These are phyloP conservation scores for Bombus waltoni DNA, from an alignment of 1,140 invertebrate genomes.

Conservation along the genomic window DNA sequence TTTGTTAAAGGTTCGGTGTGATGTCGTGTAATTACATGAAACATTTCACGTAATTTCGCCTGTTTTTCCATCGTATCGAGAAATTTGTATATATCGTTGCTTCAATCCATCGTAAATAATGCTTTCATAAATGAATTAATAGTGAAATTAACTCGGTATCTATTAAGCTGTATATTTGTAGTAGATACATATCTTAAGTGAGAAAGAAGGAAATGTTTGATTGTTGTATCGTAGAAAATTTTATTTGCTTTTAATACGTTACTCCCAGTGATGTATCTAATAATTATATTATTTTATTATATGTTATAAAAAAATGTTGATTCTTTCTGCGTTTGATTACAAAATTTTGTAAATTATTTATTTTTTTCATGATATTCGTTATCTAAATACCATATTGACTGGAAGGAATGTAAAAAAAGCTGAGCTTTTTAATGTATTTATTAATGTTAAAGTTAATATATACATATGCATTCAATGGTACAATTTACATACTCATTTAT, in stretches of 20 bases:
- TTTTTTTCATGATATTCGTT: background rate
- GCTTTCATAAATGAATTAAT: constrained; percentile 23
- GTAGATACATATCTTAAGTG: background rate
- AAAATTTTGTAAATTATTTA: background rate
- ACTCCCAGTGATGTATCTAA: background rate
- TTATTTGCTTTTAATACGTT: background rate
- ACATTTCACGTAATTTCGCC: background rate
- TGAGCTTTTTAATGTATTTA: background rate
- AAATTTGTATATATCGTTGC: background rate
- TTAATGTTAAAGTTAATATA: background rate
- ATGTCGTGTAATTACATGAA: background rate
- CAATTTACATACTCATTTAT: background rate
- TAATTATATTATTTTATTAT: background rate
- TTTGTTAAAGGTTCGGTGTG: background rate
- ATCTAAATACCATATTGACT: background rate
- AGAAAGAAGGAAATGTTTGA: background rate
- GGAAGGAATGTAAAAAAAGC: too few relatives aligned
- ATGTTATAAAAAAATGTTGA: background rate
- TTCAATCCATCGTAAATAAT: background rate
- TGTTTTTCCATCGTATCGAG: background rate
- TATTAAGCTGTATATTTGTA: background rate
- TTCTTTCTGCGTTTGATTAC: background rate
- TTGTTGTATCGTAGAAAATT: background rate
- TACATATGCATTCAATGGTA: background rate
- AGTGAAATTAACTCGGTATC: constrained; percentile 34